Evolutionary conservation across 2,113 vertebrate genomes (phyloP).

Genomic region (Asarcornis scutulata): DNA sequence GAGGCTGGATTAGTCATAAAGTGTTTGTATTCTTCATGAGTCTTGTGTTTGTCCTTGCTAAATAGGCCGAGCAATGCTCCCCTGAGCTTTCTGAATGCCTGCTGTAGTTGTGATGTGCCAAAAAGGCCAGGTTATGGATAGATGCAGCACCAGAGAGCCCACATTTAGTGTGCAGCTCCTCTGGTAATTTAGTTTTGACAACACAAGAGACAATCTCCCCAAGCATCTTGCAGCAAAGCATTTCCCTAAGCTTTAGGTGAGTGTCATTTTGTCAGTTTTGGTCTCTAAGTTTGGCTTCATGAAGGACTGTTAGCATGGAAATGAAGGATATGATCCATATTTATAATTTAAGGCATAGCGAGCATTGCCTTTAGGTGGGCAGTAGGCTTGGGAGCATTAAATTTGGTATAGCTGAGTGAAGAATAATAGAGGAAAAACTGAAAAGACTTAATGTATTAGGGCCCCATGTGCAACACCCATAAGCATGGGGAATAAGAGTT

Average conservation of each 20-base stretch:
- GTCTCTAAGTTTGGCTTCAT: background rate
- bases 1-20: conserved; percentile 37
- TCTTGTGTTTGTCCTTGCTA: conserved; percentile 65
- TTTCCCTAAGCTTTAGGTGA: background rate
- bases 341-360: background rate
- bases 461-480: background rate
- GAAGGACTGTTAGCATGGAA: background rate
- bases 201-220: conserved; percentile 13
- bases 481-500: background rate
- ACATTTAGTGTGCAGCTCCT: conserved; percentile 70
- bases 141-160: conserved; percentile 56
- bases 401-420: background rate
- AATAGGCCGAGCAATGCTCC: conserved; percentile 61
- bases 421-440: background rate
- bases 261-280: background rate
- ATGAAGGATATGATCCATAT: background rate
- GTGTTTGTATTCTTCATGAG: conserved; percentile 43
- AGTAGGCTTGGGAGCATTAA: background rate
- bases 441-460: background rate
- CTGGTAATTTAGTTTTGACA: conserved; percentile 30
- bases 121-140: conserved; percentile 68
- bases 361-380: background rate
- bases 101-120: conserved; percentile 45
- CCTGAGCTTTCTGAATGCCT: conserved; percentile 41
- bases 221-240: conserved; percentile 1